A percentile compares a stretch with the other conserved stretches of the same genome.
Conservation (phyloP, 1,140 invertebrate genomes). For the Trigoniulus corallinus region DNA sequence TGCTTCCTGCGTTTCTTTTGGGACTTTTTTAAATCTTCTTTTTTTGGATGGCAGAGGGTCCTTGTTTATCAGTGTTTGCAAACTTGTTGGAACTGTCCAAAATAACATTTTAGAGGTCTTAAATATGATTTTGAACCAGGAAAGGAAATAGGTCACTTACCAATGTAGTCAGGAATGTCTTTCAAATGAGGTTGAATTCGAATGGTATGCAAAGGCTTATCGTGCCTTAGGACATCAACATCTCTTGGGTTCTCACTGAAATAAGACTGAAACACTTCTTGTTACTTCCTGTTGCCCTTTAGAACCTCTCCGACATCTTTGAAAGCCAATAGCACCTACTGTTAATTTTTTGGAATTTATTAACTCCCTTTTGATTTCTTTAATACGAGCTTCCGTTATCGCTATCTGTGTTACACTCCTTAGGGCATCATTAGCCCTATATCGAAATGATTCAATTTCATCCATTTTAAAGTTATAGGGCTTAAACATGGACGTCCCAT, state of each 20-base stretch:
- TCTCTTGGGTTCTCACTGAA: slow-evolving; percentile 92
- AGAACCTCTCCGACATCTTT: background rate
- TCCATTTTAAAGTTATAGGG: slow-evolving; percentile 87
- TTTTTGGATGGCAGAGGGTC: background rate
- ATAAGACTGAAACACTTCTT: slow-evolving; percentile 41
- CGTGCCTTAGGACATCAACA: slow-evolving; percentile 70
- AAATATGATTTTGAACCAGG: background rate
- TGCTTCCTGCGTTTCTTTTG: background rate
- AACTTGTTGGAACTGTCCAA: background rate
- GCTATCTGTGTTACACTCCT: slow-evolving; percentile 80
- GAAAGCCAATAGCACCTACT: slow-evolving; percentile 27
- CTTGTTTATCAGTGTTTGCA: background rate
- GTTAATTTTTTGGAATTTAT: slow-evolving; percentile 85
- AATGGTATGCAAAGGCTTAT: slow-evolving; percentile 74
- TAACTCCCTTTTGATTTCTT: slow-evolving; percentile 90
- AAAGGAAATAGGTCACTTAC: slow-evolving; percentile 14
- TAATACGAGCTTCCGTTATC: slow-evolving; percentile 77
- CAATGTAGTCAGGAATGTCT: slow-evolving; percentile 87
- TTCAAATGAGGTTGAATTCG: slow-evolving; percentile 66
- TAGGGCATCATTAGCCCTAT: slow-evolving; percentile 86
- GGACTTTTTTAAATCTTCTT: background rate
- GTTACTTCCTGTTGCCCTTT: background rate
- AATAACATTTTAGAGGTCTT: background rate
- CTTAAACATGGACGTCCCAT: slow-evolving; percentile 33
- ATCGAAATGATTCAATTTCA: slow-evolving; percentile 88